Evolutionary conservation across 2,888 invertebrate genomes (phyloP), one percentile per base, ranked within the genome.

Genomic region (Callyntrura guangdongensis): DNA sequence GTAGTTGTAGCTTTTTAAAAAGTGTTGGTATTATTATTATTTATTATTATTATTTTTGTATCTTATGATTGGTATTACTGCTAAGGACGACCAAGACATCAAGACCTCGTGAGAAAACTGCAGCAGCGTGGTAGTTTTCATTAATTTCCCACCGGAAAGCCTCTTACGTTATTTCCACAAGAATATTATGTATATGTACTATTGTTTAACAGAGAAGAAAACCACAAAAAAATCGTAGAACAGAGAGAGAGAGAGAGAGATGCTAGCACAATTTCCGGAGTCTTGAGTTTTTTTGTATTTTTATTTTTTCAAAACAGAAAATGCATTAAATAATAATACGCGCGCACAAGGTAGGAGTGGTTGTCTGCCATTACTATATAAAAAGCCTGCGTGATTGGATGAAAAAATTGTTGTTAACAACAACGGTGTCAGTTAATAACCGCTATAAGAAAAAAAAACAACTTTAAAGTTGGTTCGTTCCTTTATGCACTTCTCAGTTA

Each of bases 121-220:
- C 64, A 81, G 59, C 69, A 83, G 49, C 25, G 45, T 36, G 67
- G 49, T 79, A 79, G 69, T 90, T 90, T 79, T 87, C 89, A 84
- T 74, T 89, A 84, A 64, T 84, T 91, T 87, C 91, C 64, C 87
- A 91, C 87, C 91, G 91, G 91, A 91, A 87, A 87, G 53, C 79
- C 84, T 91, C 87, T 91, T 91, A 91, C 91, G 91, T 84, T 91
- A 91, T 91, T 91, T 91, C 87, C 91, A 84, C 90, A 59, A 36
- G 25, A 72, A 5, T 49, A 36, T 36, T 36, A 36, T 36, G 22
- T 45, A 69, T 27, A 81, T 67, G 20, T 27, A 59, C 84, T 67
- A 84, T 81, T 84, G 89, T 79, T 86, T 59, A 45, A 81, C 84
- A 64, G 36, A 72, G 53, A 22, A 86, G 59, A 79, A 72, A 85